A percentile compares a stretch with the other conserved stretches of the same genome.
These are phyloP conservation scores for Climacteris rufus DNA, from an alignment of 2,113 vertebrate species.

Conservation along the genomic window DNA sequence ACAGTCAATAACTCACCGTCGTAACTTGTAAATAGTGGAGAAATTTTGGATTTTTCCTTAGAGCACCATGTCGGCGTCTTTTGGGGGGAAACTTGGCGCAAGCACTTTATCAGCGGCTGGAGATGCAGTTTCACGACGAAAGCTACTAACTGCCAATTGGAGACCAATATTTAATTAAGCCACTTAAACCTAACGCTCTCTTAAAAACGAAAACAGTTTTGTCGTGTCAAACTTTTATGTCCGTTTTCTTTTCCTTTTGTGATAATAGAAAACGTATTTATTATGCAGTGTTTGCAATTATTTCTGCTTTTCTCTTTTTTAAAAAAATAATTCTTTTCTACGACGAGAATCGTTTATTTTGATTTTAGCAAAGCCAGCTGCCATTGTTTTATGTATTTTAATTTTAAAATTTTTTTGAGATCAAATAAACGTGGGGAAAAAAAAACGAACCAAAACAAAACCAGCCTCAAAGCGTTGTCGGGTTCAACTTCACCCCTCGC, in stretches of 20 bases:
- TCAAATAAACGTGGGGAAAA: conserved; percentile 62
- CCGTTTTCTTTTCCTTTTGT: conserved; percentile 72
- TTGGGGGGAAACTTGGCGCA: conserved; percentile 49
- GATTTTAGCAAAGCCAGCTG: conserved; percentile 78
- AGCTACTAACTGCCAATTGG: conserved; percentile 81
- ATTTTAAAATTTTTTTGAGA: conserved; percentile 11
- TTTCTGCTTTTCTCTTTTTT: conserved; percentile 71
- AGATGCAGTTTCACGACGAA: conserved; percentile 40
- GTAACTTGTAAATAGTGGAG: conserved; percentile 24
- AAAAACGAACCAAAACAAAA: background rate
- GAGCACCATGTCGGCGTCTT: background rate
- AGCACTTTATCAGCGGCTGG: conserved; percentile 87
- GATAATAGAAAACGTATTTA: conserved; percentile 86
- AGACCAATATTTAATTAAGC: conserved; percentile 79
- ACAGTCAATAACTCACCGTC: background rate
- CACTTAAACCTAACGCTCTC: conserved; percentile 65
- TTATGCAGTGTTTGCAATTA: conserved; percentile 81
- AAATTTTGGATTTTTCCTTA: conserved; percentile 67
- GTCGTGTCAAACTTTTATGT: conserved; percentile 73
- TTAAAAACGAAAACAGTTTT: conserved; percentile 32
- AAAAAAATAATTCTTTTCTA: conserved; percentile 69
- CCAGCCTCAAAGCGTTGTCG: background rate
- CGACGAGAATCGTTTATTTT: conserved; percentile 74
- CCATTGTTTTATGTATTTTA: conserved; percentile 78
- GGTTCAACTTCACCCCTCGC: background rate